These are phyloP conservation scores for Lasioglossum calceatum DNA, from an alignment of 2,888 invertebrate species.

Conservation along the genomic window DNA sequence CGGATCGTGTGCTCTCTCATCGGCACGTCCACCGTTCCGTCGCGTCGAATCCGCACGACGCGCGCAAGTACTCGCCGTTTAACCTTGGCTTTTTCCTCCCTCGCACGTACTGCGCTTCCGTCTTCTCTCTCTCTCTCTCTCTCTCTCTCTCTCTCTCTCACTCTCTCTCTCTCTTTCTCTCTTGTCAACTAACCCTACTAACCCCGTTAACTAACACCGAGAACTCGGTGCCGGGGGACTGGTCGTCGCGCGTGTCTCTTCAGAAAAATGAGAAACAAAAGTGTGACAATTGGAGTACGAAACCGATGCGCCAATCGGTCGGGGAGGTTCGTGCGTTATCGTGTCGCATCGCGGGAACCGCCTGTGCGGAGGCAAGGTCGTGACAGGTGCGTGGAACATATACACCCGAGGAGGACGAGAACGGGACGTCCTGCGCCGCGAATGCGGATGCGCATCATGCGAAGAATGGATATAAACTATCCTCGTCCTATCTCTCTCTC, in stretches of 20 bases:
- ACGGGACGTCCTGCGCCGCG: constrained; percentile 26
- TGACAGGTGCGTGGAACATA: constrained; percentile 48
- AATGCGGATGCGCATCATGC: constrained; percentile 45
- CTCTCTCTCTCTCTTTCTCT: not conserved
- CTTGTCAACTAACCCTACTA: not conserved
- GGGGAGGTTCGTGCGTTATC: constrained; percentile 2
- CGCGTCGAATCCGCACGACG: not conserved
- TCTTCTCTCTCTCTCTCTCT: not conserved
- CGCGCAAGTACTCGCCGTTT: constrained; percentile 10
- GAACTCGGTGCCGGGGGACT: constrained; percentile 20
- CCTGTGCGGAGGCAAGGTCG: constrained; percentile 22
- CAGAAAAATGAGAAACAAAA: not conserved
- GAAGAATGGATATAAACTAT: constrained; percentile 55
- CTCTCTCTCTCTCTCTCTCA: not conserved
- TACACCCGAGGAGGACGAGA: constrained; percentile 39
- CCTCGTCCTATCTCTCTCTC: not conserved
- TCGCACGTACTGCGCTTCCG: not conserved
- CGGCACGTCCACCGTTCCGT: constrained; percentile 6
- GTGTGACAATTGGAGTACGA: not conserved
- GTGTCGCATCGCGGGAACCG: not conserved
- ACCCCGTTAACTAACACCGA: constrained; percentile 12
- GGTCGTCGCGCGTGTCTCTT: too few relatives aligned
- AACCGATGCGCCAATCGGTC: not conserved
- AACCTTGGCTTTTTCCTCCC: constrained; percentile 19
- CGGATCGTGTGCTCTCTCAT: not conserved